Conservation (phyloP, 2,888 invertebrate genomes). For the Nomada goodeniana region DNA sequence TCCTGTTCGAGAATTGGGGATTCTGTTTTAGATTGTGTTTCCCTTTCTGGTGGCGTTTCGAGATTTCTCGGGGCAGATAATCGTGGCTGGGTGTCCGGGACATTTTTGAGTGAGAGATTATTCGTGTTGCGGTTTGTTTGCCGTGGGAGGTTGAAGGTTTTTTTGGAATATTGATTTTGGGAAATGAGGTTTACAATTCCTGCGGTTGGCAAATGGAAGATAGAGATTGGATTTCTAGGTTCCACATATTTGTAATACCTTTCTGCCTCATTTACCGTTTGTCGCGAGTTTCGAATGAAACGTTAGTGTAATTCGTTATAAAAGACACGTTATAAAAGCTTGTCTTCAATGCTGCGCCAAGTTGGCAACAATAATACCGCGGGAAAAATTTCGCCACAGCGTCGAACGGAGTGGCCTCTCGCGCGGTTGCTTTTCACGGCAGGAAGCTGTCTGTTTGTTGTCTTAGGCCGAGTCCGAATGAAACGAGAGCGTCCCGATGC, state of each 20-base stretch:
- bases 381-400: constrained; percentile 31
- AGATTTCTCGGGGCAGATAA: constrained; percentile 26
- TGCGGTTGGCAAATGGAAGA: background rate
- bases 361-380: background rate
- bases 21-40: background rate
- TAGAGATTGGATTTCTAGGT: background rate
- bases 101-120: background rate
- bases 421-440: constrained; percentile 60
- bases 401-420: constrained; percentile 20
- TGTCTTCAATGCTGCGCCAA: background rate
- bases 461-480: constrained; percentile 78
- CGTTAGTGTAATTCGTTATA: background rate
- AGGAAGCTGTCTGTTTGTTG: constrained; percentile 80
- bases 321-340: background rate
- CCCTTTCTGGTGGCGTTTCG: background rate
- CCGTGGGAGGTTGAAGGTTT: background rate
- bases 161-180: constrained; percentile 3
- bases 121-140: background rate
- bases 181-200: background rate
- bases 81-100: constrained; percentile 5
- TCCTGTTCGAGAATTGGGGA: constrained; percentile 11
- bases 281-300: background rate
- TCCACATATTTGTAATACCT: too few species aligned
- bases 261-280: background rate
- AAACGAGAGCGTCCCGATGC: constrained; percentile 69